These are phyloP conservation scores for Andrena bucephala DNA, from an alignment of 2,888 invertebrate genomes.

Conservation along the genomic window DNA sequence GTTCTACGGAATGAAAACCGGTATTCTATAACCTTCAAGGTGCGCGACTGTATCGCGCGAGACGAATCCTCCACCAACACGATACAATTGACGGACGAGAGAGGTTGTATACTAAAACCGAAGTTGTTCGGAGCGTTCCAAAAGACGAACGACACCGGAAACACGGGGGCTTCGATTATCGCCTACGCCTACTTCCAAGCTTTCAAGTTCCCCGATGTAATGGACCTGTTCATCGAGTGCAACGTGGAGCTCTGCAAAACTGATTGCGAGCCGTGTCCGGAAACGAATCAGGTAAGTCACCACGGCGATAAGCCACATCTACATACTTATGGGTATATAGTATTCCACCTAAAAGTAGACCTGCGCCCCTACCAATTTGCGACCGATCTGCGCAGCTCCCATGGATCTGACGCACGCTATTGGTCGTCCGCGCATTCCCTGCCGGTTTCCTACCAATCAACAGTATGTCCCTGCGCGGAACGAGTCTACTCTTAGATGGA, in stretches of 20 bases:
- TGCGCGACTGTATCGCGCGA: conserved; percentile 91
- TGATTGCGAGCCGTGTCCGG: conserved; percentile 91
- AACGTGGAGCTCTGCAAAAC: conserved; percentile 93
- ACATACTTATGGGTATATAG: too few relatives aligned
- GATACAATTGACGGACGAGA: conserved; percentile 90
- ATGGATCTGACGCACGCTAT: too few relatives aligned
- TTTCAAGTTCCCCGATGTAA: conserved; percentile 94
- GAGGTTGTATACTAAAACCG: conserved; percentile 92
- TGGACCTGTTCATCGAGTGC: conserved; percentile 93
- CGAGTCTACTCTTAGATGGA: too few relatives aligned
- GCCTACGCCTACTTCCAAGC: conserved; percentile 93
- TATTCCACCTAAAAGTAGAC: too few relatives aligned
- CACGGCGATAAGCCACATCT: too few relatives aligned
- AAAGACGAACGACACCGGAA: conserved; percentile 91
- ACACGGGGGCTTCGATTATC: conserved; percentile 90
- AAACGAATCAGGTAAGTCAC: conserved; percentile 85
- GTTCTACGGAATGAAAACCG: not conserved
- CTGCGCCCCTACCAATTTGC: too few relatives aligned
- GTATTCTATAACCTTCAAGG: conserved; percentile 78
- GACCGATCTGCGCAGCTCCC: too few relatives aligned
- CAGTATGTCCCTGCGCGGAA: too few relatives aligned
- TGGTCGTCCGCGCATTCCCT: too few relatives aligned
- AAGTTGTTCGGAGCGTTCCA: conserved; percentile 94
- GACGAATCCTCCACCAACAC: conserved; percentile 89
- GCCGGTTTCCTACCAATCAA: too few relatives aligned